Evolutionary conservation across 2,797 vertebrate species (phyloP).

Genomic region (Typhlichthys eigenmanni): DNA sequence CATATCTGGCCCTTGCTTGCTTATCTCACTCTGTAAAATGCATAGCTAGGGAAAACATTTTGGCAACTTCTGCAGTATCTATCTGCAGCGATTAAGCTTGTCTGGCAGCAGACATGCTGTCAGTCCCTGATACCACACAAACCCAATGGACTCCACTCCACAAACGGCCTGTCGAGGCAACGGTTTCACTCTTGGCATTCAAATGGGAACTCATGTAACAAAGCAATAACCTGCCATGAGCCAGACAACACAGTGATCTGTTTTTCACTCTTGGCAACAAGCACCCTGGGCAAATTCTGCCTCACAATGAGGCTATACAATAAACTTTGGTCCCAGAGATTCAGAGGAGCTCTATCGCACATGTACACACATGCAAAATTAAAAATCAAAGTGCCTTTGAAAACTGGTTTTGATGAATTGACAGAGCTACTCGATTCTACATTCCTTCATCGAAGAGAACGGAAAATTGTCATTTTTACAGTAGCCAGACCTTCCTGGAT

Average conservation of each 20-base stretch:
- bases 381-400: too few species aligned
- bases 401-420: too few species aligned
- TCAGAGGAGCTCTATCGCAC: background rate
- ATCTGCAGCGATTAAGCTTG: constrained; percentile 41
- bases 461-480: too few species aligned
- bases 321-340: background rate
- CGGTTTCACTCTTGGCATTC: background rate
- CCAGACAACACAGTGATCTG: background rate
- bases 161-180: background rate
- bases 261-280: background rate
- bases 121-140: constrained; percentile 34
- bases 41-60: constrained; percentile 5
- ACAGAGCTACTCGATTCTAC: too few species aligned
- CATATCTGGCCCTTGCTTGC: background rate
- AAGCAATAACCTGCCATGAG: background rate
- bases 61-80: background rate
- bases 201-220: background rate
- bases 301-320: background rate
- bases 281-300: too few species aligned
- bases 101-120: constrained; percentile 32
- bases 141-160: constrained; percentile 4
- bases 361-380: too few species aligned
- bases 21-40: constrained; percentile 3
- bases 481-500: too few species aligned
- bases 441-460: too few species aligned